Percentiles rank a stretch among this genome's conserved stretches.
These are phyloP conservation scores for Syrphus vitripennis DNA, from an alignment of 2,888 invertebrate genomes.

Conservation along the genomic window DNA sequence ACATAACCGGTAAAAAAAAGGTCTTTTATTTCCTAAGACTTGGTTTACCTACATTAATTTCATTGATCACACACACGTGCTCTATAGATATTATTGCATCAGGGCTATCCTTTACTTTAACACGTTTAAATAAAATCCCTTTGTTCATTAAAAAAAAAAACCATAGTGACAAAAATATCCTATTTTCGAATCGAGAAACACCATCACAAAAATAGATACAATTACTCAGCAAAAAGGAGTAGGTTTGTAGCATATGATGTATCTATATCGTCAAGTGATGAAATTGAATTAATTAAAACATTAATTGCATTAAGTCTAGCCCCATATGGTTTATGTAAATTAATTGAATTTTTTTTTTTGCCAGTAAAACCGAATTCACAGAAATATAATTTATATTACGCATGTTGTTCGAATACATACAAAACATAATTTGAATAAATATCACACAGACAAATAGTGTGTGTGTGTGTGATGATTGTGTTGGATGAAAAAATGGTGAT, in stretches of 20 bases:
- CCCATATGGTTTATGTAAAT: not conserved
- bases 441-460: not conserved
- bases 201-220: not conserved
- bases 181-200: not conserved
- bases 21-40: too few species aligned
- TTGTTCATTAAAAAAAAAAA: not conserved
- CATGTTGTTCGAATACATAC: not conserved
- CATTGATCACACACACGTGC: not conserved
- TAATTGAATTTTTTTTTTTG: not conserved
- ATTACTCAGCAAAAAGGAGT: not conserved
- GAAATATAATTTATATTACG: not conserved
- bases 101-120: not conserved
- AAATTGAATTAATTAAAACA: slow-evolving; percentile 33
- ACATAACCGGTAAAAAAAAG: too few species aligned
- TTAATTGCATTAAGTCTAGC: slow-evolving; percentile 41
- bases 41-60: too few species aligned
- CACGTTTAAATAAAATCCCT: not conserved
- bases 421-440: too few species aligned
- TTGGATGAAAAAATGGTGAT: not conserved
- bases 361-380: not conserved
- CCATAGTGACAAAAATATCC: not conserved
- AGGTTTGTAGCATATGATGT: not conserved
- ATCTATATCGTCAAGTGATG: slow-evolving; percentile 6
- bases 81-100: not conserved
- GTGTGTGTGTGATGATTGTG: not conserved